These are phyloP conservation scores for Drosophila pullipes DNA, from an alignment of 2,888 invertebrate genomes.

Conservation along the genomic window DNA sequence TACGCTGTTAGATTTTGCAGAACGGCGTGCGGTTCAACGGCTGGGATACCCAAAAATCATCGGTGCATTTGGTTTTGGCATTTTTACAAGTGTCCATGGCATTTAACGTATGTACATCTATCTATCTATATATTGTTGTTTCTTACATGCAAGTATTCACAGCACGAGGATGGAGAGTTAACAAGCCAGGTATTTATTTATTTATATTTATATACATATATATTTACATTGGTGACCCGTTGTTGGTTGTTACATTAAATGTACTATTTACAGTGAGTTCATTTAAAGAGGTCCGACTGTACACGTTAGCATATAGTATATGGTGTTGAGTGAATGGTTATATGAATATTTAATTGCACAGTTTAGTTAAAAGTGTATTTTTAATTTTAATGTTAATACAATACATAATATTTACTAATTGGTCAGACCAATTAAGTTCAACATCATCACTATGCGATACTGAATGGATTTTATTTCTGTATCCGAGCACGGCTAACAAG, in stretches of 20 bases:
- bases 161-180: slow-evolving; percentile 29
- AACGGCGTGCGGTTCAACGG: slow-evolving; percentile 39
- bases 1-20: slow-evolving; percentile 36
- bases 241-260: slow-evolving; percentile 31
- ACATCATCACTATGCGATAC: not conserved
- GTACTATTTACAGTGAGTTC: slow-evolving; percentile 24
- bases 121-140: not conserved
- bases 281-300: not conserved
- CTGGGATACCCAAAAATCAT: slow-evolving; percentile 52
- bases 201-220: slow-evolving; percentile 50
- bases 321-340: slow-evolving; percentile 68
- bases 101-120: slow-evolving; percentile 13
- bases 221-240: slow-evolving; percentile 26
- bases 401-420: not conserved
- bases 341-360: slow-evolving; percentile 22
- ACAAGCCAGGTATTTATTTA: slow-evolving; percentile 40
- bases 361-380: slow-evolving; percentile 22
- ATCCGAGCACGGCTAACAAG: not conserved
- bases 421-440: not conserved
- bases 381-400: slow-evolving; percentile 5
- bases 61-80: slow-evolving; percentile 15
- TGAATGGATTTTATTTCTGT: not conserved
- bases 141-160: slow-evolving; percentile 19
- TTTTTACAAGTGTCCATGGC: slow-evolving; percentile 23
- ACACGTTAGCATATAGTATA: slow-evolving; percentile 54